Evolutionary conservation across 2,888 invertebrate genomes (phyloP).

Genomic region (Chalcosyrphus nemorum): DNA sequence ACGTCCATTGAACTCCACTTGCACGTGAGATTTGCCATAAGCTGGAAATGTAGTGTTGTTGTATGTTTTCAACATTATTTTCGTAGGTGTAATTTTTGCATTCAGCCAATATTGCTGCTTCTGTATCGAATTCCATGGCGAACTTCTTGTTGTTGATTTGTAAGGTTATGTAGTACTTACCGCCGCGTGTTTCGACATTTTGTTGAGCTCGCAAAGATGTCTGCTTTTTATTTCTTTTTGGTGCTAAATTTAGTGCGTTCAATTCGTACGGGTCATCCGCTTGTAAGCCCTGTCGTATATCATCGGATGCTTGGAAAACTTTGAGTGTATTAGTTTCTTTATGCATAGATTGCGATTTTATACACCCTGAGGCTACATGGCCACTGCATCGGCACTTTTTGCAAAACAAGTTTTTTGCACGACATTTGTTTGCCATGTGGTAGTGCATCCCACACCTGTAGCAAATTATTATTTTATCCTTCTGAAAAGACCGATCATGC

Average conservation of each 20-base stretch:
- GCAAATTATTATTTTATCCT: not conserved
- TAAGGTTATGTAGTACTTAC: slow-evolving; percentile 29
- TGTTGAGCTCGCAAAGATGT: too few species aligned
- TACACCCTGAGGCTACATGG: not conserved
- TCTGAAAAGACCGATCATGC: not conserved
- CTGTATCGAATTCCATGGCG: slow-evolving; percentile 19
- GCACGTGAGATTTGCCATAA: slow-evolving; percentile 8
- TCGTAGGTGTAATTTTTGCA: slow-evolving; percentile 10
- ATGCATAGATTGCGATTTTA: slow-evolving; percentile 8
- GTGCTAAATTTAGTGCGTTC: not conserved
- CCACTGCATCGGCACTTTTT: not conserved
- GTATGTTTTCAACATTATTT: slow-evolving; percentile 2
- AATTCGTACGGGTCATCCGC: slow-evolving; percentile 4
- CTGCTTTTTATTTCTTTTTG: too few species aligned
- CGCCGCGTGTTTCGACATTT: slow-evolving; percentile 7
- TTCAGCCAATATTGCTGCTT: slow-evolving; percentile 22
- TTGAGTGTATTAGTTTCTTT: not conserved
- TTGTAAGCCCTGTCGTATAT: not conserved
- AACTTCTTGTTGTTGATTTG: not conserved
- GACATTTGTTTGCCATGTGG: slow-evolving; percentile 8
- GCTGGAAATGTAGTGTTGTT: slow-evolving; percentile 18
- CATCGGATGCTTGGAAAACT: not conserved
- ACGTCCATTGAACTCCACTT: slow-evolving; percentile 19
- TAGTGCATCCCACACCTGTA: not conserved
- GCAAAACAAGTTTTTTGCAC: not conserved